These are phyloP conservation scores for Mesochorus sp. DNA, from an alignment of 2,888 invertebrate species.

Conservation along the genomic window DNA sequence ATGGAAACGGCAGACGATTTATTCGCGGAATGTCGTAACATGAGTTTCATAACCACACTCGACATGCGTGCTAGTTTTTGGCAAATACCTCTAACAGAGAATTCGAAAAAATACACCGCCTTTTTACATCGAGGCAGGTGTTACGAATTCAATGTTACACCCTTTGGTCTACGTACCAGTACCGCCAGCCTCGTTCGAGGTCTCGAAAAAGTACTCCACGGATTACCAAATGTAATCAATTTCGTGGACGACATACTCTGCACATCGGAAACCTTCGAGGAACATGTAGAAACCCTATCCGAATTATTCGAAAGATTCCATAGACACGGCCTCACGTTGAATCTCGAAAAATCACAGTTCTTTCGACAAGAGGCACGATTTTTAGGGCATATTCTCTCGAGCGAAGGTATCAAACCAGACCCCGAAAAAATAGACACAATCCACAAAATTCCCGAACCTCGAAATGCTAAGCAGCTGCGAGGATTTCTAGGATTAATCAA, in stretches of 20 bases:
- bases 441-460: slow-evolving; percentile 31
- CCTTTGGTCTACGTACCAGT: background rate
- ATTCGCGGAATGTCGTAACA: background rate
- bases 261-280: background rate
- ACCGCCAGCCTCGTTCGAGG: background rate
- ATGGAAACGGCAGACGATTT: background rate
- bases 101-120: background rate
- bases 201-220: background rate
- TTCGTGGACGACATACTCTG: slow-evolving; percentile 34
- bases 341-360: slow-evolving; percentile 63
- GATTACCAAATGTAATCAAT: background rate
- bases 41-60: background rate
- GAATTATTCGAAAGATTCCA: background rate
- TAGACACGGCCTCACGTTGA: slow-evolving; percentile 59
- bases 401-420: slow-evolving; percentile 59
- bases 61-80: background rate
- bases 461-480: background rate
- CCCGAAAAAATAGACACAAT: slow-evolving; percentile 58
- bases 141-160: background rate
- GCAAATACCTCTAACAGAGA: background rate
- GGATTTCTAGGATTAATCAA: slow-evolving; percentile 14
- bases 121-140: background rate
- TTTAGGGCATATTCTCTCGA: slow-evolving; percentile 63
- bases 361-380: slow-evolving; percentile 58
- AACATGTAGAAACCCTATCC: slow-evolving; percentile 32